Evolutionary conservation across 2,888 invertebrate genomes (phyloP).

Genomic region (Andrena trimmerana): DNA sequence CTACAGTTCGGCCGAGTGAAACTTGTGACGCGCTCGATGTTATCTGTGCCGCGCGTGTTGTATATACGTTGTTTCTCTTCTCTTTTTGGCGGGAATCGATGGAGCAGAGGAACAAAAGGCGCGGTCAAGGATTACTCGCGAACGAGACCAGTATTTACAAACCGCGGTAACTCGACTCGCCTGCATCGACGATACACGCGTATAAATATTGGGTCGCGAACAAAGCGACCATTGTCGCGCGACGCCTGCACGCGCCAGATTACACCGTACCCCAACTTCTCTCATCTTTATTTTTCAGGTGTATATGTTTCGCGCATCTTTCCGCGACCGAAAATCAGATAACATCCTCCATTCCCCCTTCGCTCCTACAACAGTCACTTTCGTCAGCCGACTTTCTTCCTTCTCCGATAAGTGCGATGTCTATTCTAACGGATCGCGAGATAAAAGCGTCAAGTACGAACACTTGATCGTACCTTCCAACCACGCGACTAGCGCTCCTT

Average conservation of each 20-base stretch:
- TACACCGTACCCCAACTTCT: not conserved
- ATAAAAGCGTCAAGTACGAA: not conserved
- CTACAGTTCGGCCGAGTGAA: not conserved
- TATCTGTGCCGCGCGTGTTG: not conserved
- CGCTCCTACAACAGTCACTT: not conserved
- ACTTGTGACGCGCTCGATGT: not conserved
- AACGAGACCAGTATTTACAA: conserved; percentile 53
- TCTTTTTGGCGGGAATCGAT: not conserved
- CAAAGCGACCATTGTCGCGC: conserved; percentile 68
- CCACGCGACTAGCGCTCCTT: not conserved
- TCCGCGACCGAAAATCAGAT: not conserved
- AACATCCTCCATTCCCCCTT: not conserved
- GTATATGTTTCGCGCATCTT: not conserved
- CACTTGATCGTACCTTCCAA: not conserved
- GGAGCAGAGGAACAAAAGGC: not conserved
- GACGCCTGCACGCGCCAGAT: conserved; percentile 33
- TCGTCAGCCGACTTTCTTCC: not conserved
- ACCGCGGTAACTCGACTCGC: conserved; percentile 38
- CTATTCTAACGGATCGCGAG: too few species aligned
- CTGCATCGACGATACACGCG: conserved; percentile 23
- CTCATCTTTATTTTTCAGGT: conserved; percentile 30
- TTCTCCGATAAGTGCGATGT: not conserved
- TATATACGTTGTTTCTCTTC: not conserved
- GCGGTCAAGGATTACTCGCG: conserved; percentile 62
- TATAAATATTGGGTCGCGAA: conserved; percentile 52